Conservation (phyloP, 2,888 invertebrate genomes). For the Apamea anceps region DNA sequence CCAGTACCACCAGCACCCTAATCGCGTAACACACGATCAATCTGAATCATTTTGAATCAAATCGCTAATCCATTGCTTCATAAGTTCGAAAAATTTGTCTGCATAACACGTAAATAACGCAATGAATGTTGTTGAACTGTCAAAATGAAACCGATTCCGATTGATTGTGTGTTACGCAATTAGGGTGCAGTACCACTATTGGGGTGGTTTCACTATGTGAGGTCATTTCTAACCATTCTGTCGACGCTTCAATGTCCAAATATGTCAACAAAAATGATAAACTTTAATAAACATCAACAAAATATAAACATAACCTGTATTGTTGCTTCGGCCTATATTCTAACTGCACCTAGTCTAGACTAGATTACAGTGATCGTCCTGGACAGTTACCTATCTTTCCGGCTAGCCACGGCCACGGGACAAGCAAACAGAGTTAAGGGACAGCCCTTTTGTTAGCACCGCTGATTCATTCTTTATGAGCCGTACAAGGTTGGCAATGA, state of each 20-base stretch:
- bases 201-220: neutral
- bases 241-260: neutral
- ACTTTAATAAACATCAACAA: neutral
- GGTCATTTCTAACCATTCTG: neutral
- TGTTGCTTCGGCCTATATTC: constrained; percentile 29
- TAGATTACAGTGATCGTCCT: constrained; percentile 57
- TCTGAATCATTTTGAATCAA: too few species aligned
- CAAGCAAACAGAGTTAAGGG: constrained; percentile 51
- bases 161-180: too few species aligned
- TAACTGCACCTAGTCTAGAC: constrained; percentile 43
- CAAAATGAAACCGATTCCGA: too few species aligned
- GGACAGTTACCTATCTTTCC: constrained; percentile 42
- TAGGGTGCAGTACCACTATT: too few species aligned
- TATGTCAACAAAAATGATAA: neutral
- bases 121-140: too few species aligned
- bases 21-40: too few species aligned
- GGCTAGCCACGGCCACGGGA: neutral
- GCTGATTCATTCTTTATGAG: neutral
- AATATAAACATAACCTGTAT: neutral
- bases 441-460: constrained; percentile 2
- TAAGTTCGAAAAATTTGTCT: too few species aligned
- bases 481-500: neutral
- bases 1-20: too few species aligned
- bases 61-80: too few species aligned
- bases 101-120: too few species aligned